These are phyloP conservation scores for Caenorhabditis uteleia DNA, from an alignment of 2,888 invertebrate species.

Conservation along the genomic window DNA sequence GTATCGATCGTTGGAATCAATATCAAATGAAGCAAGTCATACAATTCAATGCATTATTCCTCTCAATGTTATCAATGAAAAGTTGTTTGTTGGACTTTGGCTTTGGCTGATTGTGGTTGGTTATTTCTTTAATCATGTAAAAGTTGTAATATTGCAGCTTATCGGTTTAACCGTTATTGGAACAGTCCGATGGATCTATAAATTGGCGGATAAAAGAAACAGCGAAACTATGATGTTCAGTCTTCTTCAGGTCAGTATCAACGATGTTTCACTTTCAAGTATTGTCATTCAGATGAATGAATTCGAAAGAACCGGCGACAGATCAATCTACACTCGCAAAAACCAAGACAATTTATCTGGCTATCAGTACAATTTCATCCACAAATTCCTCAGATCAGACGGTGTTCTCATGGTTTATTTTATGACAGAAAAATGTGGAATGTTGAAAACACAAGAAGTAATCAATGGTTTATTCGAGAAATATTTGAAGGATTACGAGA, in stretches of 20 bases:
- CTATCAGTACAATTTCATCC: constrained; percentile 25
- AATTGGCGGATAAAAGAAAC: constrained; percentile 4
- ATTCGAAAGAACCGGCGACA: background rate
- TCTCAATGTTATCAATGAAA: constrained; percentile 52
- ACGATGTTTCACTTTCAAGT: background rate
- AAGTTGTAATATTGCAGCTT: constrained; percentile 12
- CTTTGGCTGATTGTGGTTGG: constrained; percentile 43
- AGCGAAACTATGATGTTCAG: background rate
- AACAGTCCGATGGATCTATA: constrained; percentile 19
- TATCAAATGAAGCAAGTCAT: constrained; percentile 7
- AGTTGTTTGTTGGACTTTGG: constrained; percentile 46
- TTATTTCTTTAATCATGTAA: background rate
- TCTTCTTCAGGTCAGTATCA: background rate
- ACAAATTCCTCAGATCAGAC: constrained; percentile 24
- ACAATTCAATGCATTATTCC: constrained; percentile 45
- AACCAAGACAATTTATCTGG: constrained; percentile 4
- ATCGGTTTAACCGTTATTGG: constrained; percentile 16
- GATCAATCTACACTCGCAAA: background rate
- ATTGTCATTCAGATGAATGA: background rate
- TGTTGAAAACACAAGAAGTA: constrained; percentile 28
- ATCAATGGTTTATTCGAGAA: constrained; percentile 17
- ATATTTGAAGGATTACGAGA: constrained; percentile 4
- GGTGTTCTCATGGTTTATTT: constrained; percentile 31
- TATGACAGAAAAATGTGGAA: constrained; percentile 27
- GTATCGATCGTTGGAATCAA: constrained; percentile 18